Conservation (phyloP, 92 coral and sea anemone genomes). For the Zoanthus gigantus region DNA sequence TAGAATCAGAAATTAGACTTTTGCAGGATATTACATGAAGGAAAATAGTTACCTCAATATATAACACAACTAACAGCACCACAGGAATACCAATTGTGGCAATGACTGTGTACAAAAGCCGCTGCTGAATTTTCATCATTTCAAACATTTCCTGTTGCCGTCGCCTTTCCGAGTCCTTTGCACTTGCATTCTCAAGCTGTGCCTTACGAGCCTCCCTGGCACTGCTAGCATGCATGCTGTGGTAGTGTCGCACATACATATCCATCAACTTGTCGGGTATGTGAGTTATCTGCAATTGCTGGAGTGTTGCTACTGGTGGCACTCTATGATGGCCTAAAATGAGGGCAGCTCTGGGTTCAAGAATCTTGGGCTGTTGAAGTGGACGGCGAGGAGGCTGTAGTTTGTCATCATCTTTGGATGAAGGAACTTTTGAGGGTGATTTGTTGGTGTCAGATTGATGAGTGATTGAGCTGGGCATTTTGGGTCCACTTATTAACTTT, state of each 20-base stretch:
- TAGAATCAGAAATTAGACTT: not conserved
- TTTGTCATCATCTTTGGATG: slow-evolving; percentile 63
- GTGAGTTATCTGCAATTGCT: slow-evolving; percentile 80
- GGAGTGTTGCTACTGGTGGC: slow-evolving; percentile 77
- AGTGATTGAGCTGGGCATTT: slow-evolving; percentile 50
- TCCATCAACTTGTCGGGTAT: slow-evolving; percentile 89
- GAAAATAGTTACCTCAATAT: slow-evolving; percentile 75
- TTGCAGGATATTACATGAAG: not conserved
- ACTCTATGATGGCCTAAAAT: slow-evolving; percentile 95
- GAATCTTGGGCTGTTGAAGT: slow-evolving; percentile 87
- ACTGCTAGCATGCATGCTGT: slow-evolving; percentile 41
- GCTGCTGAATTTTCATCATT: slow-evolving; percentile 94
- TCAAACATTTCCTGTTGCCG: slow-evolving; percentile 96
- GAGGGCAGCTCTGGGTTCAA: slow-evolving; percentile 90
- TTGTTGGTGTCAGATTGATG: slow-evolving; percentile 62
- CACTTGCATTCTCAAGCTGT: slow-evolving; percentile 76
- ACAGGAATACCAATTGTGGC: slow-evolving; percentile 99
- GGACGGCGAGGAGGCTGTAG: slow-evolving; percentile 80
- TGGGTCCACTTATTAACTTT: slow-evolving; percentile 90
- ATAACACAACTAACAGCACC: slow-evolving; percentile 85
- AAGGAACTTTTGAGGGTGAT: slow-evolving; percentile 51
- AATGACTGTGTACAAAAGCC: slow-evolving; percentile 89
- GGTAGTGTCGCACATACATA: slow-evolving; percentile 84
- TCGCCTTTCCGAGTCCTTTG: slow-evolving; percentile 79
- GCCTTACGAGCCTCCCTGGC: slow-evolving; percentile 66